Percentiles rank a stretch among this genome's conserved stretches.
These are phyloP conservation scores for Crotophaga sulcirostris DNA, from an alignment of 2,113 vertebrate species.

Conservation along the genomic window DNA sequence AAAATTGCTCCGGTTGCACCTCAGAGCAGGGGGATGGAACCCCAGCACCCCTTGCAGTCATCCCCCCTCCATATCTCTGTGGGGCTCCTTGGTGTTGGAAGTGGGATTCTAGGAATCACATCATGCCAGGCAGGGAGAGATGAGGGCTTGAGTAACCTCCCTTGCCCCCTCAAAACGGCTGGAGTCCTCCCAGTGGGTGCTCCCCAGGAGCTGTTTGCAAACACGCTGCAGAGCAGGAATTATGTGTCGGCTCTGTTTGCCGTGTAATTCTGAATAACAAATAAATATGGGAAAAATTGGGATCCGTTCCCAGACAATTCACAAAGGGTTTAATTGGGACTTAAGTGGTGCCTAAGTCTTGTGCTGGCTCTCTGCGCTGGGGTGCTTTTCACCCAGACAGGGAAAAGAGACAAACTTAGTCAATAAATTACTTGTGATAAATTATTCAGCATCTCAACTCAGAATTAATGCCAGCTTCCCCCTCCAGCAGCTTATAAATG, in stretches of 20 bases:
- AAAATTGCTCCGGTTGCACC: not conserved
- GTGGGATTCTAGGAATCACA: fast-evolving
- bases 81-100: not conserved
- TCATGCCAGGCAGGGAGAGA: not conserved
- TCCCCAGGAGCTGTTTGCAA: slow-evolving; percentile 45
- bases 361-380: not conserved
- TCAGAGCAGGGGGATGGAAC: not conserved
- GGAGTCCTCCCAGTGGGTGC: not conserved
- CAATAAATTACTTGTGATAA: slow-evolving; percentile 29
- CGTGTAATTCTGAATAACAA: not conserved
- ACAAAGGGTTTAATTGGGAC: slow-evolving; percentile 64
- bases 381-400: slow-evolving; percentile 9
- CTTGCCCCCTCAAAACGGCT: fast-evolving
- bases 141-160: not conserved
- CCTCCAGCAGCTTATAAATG: slow-evolving; percentile 4
- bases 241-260: not conserved
- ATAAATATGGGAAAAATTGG: slow-evolving; percentile 42
- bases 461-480: not conserved
- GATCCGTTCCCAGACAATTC: slow-evolving; percentile 61
- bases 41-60: not conserved
- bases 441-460: slow-evolving; percentile 12
- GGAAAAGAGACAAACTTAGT: not conserved
- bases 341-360: slow-evolving; percentile 31
- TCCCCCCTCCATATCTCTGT: fast-evolving
- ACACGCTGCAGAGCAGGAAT: not conserved